Conservation (phyloP, 2,888 invertebrate genomes). For the Acanthacorydalis orientalis region DNA sequence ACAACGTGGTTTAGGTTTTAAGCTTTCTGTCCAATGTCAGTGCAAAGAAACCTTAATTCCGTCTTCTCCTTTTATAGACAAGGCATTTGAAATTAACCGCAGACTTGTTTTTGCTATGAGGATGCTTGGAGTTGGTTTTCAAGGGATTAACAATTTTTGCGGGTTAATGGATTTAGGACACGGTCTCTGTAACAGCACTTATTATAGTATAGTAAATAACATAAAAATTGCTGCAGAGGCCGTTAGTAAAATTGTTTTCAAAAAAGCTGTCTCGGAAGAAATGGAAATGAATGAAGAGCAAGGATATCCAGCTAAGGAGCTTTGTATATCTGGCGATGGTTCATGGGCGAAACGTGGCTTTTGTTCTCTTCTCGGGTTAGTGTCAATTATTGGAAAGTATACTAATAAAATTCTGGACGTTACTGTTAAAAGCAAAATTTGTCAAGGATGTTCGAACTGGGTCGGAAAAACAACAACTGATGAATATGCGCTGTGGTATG, state of each 20-base stretch:
- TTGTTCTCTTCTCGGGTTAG: conserved; percentile 5
- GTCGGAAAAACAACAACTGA: conserved; percentile 2
- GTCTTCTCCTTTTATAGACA: too few relatives aligned
- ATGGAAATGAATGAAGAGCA: background rate
- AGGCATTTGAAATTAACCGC: background rate
- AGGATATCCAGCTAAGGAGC: background rate
- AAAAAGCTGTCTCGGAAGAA: background rate
- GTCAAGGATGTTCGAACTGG: conserved; percentile 5
- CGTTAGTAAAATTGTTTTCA: background rate
- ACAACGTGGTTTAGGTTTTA: too few relatives aligned
- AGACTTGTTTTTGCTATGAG: background rate
- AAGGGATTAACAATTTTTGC: background rate
- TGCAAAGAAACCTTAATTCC: too few relatives aligned
- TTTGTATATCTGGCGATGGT: conserved; percentile 8
- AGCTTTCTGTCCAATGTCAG: too few relatives aligned
- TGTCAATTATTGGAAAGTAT: conserved; percentile 7
- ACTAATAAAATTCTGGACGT: conserved; percentile 6
- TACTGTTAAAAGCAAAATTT: conserved; percentile 4
- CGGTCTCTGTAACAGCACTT: background rate
- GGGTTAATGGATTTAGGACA: background rate
- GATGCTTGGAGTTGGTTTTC: background rate
- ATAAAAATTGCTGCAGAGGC: background rate
- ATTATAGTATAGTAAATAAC: background rate
- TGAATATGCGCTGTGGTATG: conserved; percentile 8
- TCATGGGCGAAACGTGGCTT: conserved; percentile 9